Evolutionary conservation across 2,888 invertebrate species (phyloP), one percentile per base, ranked within the genome.

Genomic region (Athripsodes cinereus): DNA sequence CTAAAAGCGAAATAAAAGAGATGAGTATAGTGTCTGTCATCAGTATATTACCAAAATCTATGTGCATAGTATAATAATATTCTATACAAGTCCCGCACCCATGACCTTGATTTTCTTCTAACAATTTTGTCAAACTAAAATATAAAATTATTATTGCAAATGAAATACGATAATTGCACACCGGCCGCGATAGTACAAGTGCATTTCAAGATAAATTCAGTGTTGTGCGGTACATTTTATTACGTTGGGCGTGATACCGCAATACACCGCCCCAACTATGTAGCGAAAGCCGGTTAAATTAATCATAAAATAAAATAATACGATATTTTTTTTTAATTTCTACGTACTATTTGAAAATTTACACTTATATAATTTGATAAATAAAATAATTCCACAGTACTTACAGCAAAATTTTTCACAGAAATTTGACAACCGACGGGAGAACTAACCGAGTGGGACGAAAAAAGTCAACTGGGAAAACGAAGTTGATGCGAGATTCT

Each of bases 1-100:
- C 73, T 71, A 68, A 34, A 52, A 47, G 5, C 11, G 10, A 47
- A 47, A 54, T 54, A 31, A 26, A 40, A 53, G 22, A 53, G 46
- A 40, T 26, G 19, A 16, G 34, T 52, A 34, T 35, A 35, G 31
- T 26, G 19, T 31, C 26, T 18, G n/a, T 51, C n/a, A 26, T 51
- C 16, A 16, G 2, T 40, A 40, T 40, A 40, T 16, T 13, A 26
- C 10, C 26, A 10, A 40, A 40, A n/a, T 40, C 2, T 40, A 16
- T 40, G 40, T 40, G 16, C 40, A 40, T n/a, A 40, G 40, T 40
- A 40, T 26, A 26, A 26, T n/a, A n/a, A n/a, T n/a, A n/a, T n/a
- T 40, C 40, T 40, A 16, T 3, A 8, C 3, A 13, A 5, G 13
- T 40, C 16, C 16, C 40, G 40, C 40, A 40, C 16, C 40, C 40